These are phyloP conservation scores for Atopsyche davidsoni DNA, from an alignment of 1,140 invertebrate genomes.

Conservation along the genomic window DNA sequence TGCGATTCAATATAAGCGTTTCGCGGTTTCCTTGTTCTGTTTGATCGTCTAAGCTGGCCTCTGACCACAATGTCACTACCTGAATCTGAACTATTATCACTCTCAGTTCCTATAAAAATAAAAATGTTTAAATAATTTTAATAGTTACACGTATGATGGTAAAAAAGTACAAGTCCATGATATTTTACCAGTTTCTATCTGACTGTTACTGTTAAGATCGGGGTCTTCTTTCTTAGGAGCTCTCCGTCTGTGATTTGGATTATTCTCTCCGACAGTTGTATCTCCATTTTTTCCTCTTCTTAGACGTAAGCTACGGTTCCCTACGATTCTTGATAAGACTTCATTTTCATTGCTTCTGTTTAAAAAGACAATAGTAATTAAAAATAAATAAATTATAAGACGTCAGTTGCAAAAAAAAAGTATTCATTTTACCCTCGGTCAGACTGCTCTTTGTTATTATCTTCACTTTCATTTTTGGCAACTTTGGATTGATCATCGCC, in stretches of 20 bases:
- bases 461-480: slow-evolving; percentile 10
- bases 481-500: slow-evolving; percentile 16
- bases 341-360: slow-evolving; percentile 18
- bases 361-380: slow-evolving; percentile 3
- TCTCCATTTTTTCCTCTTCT: slow-evolving; percentile 14
- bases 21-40: slow-evolving; percentile 41
- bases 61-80: slow-evolving; percentile 38
- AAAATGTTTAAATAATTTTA: not conserved
- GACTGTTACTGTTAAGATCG: slow-evolving; percentile 31
- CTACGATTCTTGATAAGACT: slow-evolving; percentile 9
- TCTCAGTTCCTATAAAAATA: slow-evolving; percentile 25
- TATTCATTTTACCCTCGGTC: slow-evolving; percentile 14
- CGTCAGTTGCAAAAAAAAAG: slow-evolving; percentile 8
- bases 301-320: slow-evolving; percentile 13
- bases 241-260: not conserved
- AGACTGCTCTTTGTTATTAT: slow-evolving; percentile 17
- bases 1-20: slow-evolving; percentile 43
- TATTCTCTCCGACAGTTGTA: not conserved
- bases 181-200: slow-evolving; percentile 39
- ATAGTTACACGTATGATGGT: not conserved
- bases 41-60: slow-evolving; percentile 39
- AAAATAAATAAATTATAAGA: slow-evolving; percentile 6
- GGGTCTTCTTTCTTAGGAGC: slow-evolving; percentile 12
- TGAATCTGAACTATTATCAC: slow-evolving; percentile 39
- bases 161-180: not conserved